A percentile compares a stretch with the other conserved stretches of the same genome.
These are phyloP conservation scores for Delphinapterus leucas DNA, from an alignment of 2,113 vertebrate genomes.

Conservation along the genomic window DNA sequence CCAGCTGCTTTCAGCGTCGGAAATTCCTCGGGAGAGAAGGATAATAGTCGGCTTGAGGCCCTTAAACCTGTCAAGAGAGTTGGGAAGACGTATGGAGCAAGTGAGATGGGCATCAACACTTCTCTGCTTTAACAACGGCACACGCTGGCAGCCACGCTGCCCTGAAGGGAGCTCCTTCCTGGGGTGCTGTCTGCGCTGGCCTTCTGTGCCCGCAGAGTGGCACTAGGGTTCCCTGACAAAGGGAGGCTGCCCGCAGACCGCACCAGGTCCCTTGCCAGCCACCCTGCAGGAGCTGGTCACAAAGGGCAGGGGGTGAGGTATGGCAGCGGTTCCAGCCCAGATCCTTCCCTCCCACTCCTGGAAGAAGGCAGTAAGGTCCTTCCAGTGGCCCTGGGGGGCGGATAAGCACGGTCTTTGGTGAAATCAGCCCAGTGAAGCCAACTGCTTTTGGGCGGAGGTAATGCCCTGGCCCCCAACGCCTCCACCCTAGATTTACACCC, in stretches of 20 bases:
- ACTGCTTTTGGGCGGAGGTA: background rate
- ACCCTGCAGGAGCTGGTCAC: too few relatives aligned
- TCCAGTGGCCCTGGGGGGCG: background rate
- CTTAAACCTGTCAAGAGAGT: constrained; percentile 91
- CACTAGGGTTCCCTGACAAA: fast-evolving
- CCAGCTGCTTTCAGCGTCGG: constrained; percentile 99
- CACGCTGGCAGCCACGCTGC: fast-evolving
- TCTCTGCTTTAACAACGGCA: background rate
- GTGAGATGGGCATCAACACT: fast-evolving
- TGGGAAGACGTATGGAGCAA: background rate
- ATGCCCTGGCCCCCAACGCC: background rate
- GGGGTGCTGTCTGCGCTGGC: fast-evolving
- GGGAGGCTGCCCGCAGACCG: background rate
- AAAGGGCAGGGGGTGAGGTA: too few relatives aligned
- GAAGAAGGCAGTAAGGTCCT: background rate
- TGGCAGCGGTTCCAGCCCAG: background rate
- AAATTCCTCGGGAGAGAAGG: constrained; percentile 99
- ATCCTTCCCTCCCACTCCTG: background rate
- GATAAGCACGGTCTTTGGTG: background rate
- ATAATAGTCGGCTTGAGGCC: constrained; percentile 99
- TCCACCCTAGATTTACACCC: background rate
- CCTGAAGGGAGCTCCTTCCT: fast-evolving
- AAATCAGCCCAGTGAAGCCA: background rate
- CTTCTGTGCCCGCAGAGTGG: background rate
- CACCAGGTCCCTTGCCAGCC: background rate